Conservation (phyloP, 2,113 vertebrate species). For the Festucalex cinctus region DNA sequence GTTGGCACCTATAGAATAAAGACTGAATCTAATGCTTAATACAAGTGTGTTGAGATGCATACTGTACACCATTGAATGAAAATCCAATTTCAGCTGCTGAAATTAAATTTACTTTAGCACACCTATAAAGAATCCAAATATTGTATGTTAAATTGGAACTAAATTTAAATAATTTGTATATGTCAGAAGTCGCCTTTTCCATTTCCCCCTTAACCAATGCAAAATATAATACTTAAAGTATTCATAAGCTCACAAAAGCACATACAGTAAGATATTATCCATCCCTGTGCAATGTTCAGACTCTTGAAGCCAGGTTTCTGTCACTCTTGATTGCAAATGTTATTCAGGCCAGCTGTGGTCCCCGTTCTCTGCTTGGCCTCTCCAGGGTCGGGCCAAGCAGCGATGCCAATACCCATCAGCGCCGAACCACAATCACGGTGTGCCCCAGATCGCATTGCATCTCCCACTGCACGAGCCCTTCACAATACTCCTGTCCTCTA, state of each 20-base stretch:
- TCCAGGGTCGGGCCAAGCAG: conserved; percentile 1
- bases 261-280: too few species aligned
- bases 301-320: conserved; percentile 29
- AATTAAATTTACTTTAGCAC: neutral
- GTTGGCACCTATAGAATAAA: too few species aligned
- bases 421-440: conserved; percentile 23
- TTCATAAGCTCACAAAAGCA: too few species aligned
- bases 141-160: too few species aligned
- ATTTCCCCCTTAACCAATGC: too few species aligned
- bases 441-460: conserved; percentile 18
- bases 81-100: too few species aligned
- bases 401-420: conserved; percentile 24
- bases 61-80: too few species aligned
- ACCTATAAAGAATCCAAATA: neutral
- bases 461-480: neutral
- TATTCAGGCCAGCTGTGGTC: conserved; percentile 20
- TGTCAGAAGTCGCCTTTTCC: neutral
- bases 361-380: neutral
- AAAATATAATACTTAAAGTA: too few species aligned
- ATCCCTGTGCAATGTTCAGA: too few species aligned
- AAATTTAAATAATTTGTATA: too few species aligned
- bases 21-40: too few species aligned
- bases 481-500: neutral
- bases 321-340: conserved; percentile 7
- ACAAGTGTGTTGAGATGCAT: too few species aligned